Base-by-base conservation (phyloP, 2,888 invertebrate genomes). In the Melieria omissa region DNA sequence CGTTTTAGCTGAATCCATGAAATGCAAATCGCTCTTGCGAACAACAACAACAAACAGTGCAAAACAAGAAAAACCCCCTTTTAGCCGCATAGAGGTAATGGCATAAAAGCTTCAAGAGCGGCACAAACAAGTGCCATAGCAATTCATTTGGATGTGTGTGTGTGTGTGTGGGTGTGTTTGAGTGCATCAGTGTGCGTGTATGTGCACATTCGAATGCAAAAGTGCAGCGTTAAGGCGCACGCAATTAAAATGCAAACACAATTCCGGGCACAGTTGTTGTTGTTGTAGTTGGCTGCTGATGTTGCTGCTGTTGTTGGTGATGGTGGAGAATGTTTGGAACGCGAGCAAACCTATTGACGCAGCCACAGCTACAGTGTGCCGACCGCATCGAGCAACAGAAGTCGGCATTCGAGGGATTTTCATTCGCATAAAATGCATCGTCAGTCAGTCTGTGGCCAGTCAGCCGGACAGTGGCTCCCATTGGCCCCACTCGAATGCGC, bases 191-290 rank as follows among this genome's bases (percentile, higher is more conserved):
- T 42, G 42, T 65, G 7, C 44, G 29, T 52, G 45, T 9, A 14
- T 10, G 29, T 62, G 63, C 54, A 5, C 46, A 8, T 55, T 52
- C 47, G 62, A 41, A 52, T 6, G 9, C 6, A 7, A 7, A 52
- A 5, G 14, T 8, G 14, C n/a, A 52, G 52, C 14, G 9, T 52
- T 61, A 61, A 9, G 66, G 55, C 45, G 55, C 63, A 14, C 79
- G 80, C 81, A 82, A 82, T 82, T 82, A 82, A 82, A 82, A 82
- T 82, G 79, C 82, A 81, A 81, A 82, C 78, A 78, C 41, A 55
- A 16, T 41, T 29, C 29, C 29, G 29, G 29, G 2, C 29, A 29
- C 29, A 2, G 29, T 29, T 29, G 29, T 29, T 29, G 29, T 29
- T 29, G 29, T n/a, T 57, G 55, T 55, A 49, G 60, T 70, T 67